phyloP scores from a whole-genome alignment of 1,140 invertebrate genomes.

The Micrasema minimum region DNA sequence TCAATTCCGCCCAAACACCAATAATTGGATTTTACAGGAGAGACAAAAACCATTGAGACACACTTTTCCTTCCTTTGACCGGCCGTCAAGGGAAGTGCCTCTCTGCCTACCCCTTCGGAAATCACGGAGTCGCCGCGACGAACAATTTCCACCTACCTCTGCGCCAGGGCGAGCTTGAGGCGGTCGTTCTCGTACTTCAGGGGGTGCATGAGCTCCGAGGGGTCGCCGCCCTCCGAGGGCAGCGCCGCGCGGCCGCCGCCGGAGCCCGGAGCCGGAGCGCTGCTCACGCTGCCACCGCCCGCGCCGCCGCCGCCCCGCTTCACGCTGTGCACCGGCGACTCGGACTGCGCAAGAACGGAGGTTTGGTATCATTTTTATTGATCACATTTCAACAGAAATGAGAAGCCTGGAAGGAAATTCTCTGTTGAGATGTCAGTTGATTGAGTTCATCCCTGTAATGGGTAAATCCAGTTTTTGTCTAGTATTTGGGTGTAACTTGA shows the following conservation, averaged over 20 bases:
- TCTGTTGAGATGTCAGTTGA: too few species aligned
- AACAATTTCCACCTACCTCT: too few species aligned
- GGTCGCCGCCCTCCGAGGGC: conserved; percentile 53
- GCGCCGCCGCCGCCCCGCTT: conserved; percentile 28
- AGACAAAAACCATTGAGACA: neutral
- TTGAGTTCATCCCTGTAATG: too few species aligned
- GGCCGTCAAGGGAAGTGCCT: too few species aligned
- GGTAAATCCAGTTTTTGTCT: too few species aligned
- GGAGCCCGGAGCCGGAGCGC: conserved; percentile 26
- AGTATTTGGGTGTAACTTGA: too few species aligned
- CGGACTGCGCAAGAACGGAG: conserved; percentile 28
- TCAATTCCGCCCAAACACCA: neutral
- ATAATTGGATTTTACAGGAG: too few species aligned
- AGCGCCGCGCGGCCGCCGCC: conserved; percentile 47
- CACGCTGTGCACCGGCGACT: conserved; percentile 48
- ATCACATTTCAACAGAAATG: too few species aligned
- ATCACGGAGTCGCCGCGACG: too few species aligned
- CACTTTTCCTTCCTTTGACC: neutral
- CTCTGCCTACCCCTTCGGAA: too few species aligned
- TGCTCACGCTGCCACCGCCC: conserved; percentile 52
- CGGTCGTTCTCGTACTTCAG: conserved; percentile 97
- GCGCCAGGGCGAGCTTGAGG: conserved; percentile 93
- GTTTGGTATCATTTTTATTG: too few species aligned
- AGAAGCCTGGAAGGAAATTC: too few species aligned
- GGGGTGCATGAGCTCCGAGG: conserved; percentile 80